Evolutionary conservation across 2,113 vertebrate species (phyloP).

Genomic region (Anoura caudifer): DNA sequence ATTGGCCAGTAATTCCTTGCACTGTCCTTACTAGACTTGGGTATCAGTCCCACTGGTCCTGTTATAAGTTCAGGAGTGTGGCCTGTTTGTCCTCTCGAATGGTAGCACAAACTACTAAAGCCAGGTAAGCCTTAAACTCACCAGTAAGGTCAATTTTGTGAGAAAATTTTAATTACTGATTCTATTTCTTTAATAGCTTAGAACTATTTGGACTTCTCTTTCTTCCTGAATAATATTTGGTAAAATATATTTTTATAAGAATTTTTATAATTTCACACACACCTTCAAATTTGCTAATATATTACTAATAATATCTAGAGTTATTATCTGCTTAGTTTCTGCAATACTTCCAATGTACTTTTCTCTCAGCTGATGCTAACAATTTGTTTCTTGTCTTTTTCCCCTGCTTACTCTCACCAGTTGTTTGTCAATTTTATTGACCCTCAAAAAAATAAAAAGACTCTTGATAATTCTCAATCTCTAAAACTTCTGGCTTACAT

Average conservation of each 20-base stretch:
- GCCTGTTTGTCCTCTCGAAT: background rate
- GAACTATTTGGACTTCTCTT: background rate
- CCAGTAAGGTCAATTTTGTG: background rate
- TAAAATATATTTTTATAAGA: background rate
- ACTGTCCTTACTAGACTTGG: background rate
- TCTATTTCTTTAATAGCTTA: background rate
- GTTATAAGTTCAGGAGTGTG: background rate
- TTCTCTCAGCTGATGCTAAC: background rate
- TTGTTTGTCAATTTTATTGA: background rate
- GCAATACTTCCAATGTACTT: background rate
- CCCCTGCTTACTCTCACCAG: background rate
- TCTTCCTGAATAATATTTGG: background rate
- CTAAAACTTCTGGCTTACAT: background rate
- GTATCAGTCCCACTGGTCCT: background rate
- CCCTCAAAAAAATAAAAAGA: background rate
- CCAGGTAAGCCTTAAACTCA: background rate
- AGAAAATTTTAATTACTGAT: background rate
- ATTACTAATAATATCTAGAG: background rate
- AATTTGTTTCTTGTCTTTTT: background rate
- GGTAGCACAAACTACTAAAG: background rate
- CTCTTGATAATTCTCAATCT: background rate
- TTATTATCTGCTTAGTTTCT: background rate
- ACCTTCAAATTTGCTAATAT: background rate
- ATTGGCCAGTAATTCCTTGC: background rate
- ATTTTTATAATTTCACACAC: background rate